Evolutionary conservation across 1,140 invertebrate species (phyloP).

Genomic region (Zeugodacus cucurbitae): DNA sequence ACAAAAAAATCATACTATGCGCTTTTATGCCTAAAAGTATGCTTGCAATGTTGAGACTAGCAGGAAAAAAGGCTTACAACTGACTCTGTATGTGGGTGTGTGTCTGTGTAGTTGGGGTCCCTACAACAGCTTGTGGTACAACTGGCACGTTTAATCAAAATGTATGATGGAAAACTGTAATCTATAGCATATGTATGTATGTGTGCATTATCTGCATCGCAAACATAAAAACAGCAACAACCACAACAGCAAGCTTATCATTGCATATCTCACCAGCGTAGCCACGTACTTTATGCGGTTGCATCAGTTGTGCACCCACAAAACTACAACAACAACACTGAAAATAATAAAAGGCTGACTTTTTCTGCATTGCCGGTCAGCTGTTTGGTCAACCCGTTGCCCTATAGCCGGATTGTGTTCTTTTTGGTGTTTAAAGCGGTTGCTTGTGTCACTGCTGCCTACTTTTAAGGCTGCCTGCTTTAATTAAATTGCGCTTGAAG

Average conservation of each 20-base stretch:
- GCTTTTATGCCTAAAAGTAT: slow-evolving; percentile 14
- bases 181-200: neutral
- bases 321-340: neutral
- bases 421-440: neutral
- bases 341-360: neutral
- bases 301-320: neutral
- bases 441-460: slow-evolving; percentile 3
- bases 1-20: neutral
- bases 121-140: slow-evolving; percentile 18
- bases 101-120: neutral
- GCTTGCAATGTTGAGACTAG: neutral
- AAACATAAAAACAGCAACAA: neutral
- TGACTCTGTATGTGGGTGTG: neutral
- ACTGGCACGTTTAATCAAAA: slow-evolving; percentile 30
- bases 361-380: slow-evolving; percentile 24
- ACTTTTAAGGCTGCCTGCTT: neutral
- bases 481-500: slow-evolving; percentile 14
- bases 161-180: neutral
- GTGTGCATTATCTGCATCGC: neutral
- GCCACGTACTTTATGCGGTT: neutral
- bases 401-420: neutral
- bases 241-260: neutral
- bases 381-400: neutral
- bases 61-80: neutral
- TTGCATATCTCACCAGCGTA: neutral